A percentile compares a stretch with the other conserved stretches of the same genome.
Conservation (phyloP, 2,797 vertebrate species). For the Columba guinea region DNA sequence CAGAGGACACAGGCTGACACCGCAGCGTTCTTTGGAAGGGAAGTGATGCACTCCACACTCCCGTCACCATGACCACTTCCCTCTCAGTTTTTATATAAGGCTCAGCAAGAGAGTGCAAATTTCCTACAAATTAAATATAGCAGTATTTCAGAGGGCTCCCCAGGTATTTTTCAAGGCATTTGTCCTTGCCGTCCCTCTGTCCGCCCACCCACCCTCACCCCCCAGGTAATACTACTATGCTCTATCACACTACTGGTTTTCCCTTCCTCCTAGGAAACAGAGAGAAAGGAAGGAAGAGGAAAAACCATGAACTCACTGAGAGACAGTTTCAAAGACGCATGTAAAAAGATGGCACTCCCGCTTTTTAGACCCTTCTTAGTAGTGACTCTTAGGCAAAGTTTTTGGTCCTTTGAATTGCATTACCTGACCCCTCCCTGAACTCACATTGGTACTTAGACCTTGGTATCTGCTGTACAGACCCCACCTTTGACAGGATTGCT, state of each 20-base stretch:
- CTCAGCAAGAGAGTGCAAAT: not conserved
- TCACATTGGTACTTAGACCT: not conserved
- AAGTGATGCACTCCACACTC: not conserved
- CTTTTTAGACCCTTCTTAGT: not conserved
- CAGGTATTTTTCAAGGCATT: not conserved
- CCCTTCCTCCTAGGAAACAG: not conserved
- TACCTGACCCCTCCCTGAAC: not conserved
- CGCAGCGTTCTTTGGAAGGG: not conserved
- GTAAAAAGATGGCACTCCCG: not conserved
- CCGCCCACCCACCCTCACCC: fast-evolving
- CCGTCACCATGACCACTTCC: not conserved
- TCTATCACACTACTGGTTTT: not conserved
- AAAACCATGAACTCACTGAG: not conserved
- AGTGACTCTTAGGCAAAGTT: not conserved
- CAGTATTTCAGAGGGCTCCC: not conserved
- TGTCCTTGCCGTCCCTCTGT: not conserved
- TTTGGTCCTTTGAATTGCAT: not conserved
- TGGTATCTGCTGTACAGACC: not conserved
- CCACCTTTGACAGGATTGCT: constrained; percentile 82
- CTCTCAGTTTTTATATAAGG: not conserved
- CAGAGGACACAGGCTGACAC: not conserved
- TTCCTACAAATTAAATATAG: not conserved
- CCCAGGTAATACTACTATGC: not conserved
- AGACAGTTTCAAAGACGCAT: not conserved
- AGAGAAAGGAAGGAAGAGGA: not conserved